A percentile compares a stretch with the other conserved stretches of the same genome.
Evolutionary conservation across 2,113 vertebrate species (phyloP).

Genomic region (Anolis carolinensis): DNA sequence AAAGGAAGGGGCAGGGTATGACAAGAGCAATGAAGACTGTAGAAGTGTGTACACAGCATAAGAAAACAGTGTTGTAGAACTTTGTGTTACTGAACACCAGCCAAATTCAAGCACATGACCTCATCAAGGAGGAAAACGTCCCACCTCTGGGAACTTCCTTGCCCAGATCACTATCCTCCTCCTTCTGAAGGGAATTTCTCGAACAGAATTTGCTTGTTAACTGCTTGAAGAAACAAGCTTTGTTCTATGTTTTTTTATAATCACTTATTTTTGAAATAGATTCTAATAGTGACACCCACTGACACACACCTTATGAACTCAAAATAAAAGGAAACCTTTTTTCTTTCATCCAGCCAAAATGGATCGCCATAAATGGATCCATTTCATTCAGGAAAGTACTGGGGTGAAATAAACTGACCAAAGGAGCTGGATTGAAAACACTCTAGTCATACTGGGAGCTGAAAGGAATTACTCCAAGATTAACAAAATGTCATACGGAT

Average conservation of each 20-base stretch:
- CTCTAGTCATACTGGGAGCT: no score
- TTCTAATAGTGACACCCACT: slow-evolving; percentile 29
- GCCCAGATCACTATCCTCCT: background rate
- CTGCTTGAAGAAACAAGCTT: slow-evolving; percentile 15
- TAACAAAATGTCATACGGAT: no score
- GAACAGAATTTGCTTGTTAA: slow-evolving; percentile 55
- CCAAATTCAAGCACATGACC: slow-evolving; percentile 26
- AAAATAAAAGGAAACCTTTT: background rate
- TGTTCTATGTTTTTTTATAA: slow-evolving; percentile 43
- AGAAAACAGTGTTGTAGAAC: slow-evolving; percentile 44
- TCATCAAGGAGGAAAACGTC: slow-evolving; percentile 45
- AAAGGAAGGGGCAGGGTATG: no score
- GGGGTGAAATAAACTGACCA: no score
- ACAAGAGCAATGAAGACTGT: background rate
- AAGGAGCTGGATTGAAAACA: no score
- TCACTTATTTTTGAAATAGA: slow-evolving; percentile 41
- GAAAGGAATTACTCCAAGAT: no score
- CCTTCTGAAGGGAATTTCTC: slow-evolving; percentile 28
- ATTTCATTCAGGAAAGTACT: background rate
- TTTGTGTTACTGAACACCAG: slow-evolving; percentile 25
- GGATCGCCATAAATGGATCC: background rate
- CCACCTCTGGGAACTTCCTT: slow-evolving; percentile 28
- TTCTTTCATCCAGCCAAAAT: background rate
- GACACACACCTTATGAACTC: slow-evolving; percentile 33
- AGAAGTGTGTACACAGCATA: background rate